These are phyloP conservation scores for Carabus problematicus DNA, from an alignment of 2,888 invertebrate genomes.

Conservation along the genomic window DNA sequence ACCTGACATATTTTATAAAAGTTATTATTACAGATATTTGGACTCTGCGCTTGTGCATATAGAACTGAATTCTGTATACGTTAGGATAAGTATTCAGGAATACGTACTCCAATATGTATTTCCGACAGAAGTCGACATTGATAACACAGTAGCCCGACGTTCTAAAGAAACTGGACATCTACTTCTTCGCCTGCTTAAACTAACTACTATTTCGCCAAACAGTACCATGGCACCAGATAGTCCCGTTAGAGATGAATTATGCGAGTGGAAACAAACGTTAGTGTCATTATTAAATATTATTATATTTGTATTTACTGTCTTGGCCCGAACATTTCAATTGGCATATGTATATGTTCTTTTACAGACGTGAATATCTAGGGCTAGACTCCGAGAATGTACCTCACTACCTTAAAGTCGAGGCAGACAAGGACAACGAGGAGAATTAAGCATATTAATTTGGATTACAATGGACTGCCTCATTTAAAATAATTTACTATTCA, in stretches of 20 bases:
- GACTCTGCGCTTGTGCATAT: slow-evolving; percentile 84
- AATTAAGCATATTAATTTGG: slow-evolving; percentile 62
- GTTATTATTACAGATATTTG: slow-evolving; percentile 71
- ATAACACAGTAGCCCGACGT: slow-evolving; percentile 75
- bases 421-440: slow-evolving; percentile 57
- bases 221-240: slow-evolving; percentile 41
- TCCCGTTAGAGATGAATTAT: slow-evolving; percentile 42
- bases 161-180: slow-evolving; percentile 87
- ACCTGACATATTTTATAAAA: not conserved
- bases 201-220: slow-evolving; percentile 60
- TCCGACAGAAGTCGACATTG: slow-evolving; percentile 79
- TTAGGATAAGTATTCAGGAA: slow-evolving; percentile 78
- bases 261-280: slow-evolving; percentile 50
- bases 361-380: slow-evolving; percentile 69
- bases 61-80: slow-evolving; percentile 87
- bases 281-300: slow-evolving; percentile 18
- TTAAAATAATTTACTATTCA: no score
- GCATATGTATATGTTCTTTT: not conserved
- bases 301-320: no score
- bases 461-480: slow-evolving; percentile 71
- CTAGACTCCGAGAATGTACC: slow-evolving; percentile 65
- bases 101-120: slow-evolving; percentile 90
- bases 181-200: slow-evolving; percentile 80
- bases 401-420: slow-evolving; percentile 67
- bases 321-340: no score